Conservation (phyloP, 1,140 invertebrate genomes). For the Reticulitermes speratus region DNA sequence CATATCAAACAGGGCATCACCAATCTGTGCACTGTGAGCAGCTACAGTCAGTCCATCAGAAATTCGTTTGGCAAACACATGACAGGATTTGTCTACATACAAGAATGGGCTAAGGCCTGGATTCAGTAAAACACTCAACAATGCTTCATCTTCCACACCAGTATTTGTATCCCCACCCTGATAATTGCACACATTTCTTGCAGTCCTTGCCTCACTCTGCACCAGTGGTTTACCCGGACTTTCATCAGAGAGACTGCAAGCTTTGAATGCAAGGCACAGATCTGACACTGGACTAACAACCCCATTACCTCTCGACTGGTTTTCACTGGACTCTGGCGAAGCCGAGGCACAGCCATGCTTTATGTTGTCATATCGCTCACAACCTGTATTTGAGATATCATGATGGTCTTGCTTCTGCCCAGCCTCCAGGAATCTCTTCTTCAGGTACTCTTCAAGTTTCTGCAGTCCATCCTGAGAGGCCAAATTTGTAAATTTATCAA, state of each 20-base stretch:
- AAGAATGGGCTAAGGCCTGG: slow-evolving; percentile 53
- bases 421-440: slow-evolving; percentile 45
- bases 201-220: background rate
- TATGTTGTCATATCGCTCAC: background rate
- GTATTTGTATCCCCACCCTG: background rate
- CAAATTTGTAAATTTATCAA: slow-evolving; percentile 77
- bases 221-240: background rate
- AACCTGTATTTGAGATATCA: background rate
- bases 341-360: background rate
- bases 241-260: slow-evolving; percentile 27
- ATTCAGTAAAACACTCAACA: slow-evolving; percentile 39
- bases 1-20: slow-evolving; percentile 40
- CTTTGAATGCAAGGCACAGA: slow-evolving; percentile 29
- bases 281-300: slow-evolving; percentile 32
- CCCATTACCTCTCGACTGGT: background rate
- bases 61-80: slow-evolving; percentile 65
- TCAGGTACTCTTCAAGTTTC: slow-evolving; percentile 72
- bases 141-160: slow-evolving; percentile 32
- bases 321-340: background rate
- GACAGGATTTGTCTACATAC: slow-evolving; percentile 63
- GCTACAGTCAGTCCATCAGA: slow-evolving; percentile 49
- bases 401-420: background rate
- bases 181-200: background rate
- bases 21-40: slow-evolving; percentile 44
- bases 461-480: slow-evolving; percentile 65